phyloP scores from a whole-genome alignment of 2,113 vertebrate genomes.

The human (Homo sapiens) region GRCh38 chr6:165337501-165338000 shows the following conservation, averaged over 20 bases:
- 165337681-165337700: background rate
- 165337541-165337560: background rate
- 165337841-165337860: background rate
- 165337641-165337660: background rate
- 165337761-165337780: fast-evolving
- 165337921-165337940: background rate
- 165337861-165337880: fast-evolving
- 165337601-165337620: background rate
- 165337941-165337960: background rate
- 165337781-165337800: background rate
- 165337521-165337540: background rate
- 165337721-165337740: background rate
- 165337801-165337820: fast-evolving
- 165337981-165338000: background rate
- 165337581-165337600: background rate
- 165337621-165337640: background rate
- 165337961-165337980: background rate
- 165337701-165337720: background rate
- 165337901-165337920: background rate
- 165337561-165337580: background rate
- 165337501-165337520: background rate
- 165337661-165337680: background rate
- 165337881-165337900: background rate
- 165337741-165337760: background rate
- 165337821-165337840: background rate